Evolutionary conservation across 2,797 vertebrate genomes (phyloP).

Genomic region (Chelidonichthys spinosus): DNA sequence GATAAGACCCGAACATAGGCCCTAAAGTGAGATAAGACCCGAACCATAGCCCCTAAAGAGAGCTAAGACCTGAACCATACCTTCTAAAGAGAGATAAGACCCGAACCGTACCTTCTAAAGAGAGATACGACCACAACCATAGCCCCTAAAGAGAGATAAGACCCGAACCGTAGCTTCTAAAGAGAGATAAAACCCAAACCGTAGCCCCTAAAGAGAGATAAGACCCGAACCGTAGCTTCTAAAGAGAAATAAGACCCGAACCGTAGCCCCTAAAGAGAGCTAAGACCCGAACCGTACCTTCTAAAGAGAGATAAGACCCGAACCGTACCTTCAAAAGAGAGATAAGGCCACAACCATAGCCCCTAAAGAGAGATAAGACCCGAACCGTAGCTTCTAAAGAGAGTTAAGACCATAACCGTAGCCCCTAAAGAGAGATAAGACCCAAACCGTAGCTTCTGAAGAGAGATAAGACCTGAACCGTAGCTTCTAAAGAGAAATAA

Average conservation of each 20-base stretch:
- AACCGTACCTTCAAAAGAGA: neutral
- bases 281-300: neutral
- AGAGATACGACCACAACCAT: too few relatives aligned
- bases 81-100: too few relatives aligned
- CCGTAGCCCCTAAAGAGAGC: neutral
- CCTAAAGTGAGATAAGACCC: neutral
- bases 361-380: neutral
- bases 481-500: neutral
- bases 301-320: neutral
- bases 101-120: neutral
- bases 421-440: neutral
- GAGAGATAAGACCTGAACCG: rapidly evolving
- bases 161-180: neutral
- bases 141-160: neutral
- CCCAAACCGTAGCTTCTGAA: neutral
- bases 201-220: neutral
- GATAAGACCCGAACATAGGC: rapidly evolving
- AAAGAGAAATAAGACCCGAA: neutral
- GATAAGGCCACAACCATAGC: neutral
- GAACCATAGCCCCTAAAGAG: too few relatives aligned
- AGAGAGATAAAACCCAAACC: neutral
- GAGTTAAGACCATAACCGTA: rapidly evolving
- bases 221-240: neutral
- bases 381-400: neutral
- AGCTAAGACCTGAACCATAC: too few relatives aligned